Conservation (phyloP, 2,888 invertebrate genomes). For the Heliconius charithonia region DNA sequence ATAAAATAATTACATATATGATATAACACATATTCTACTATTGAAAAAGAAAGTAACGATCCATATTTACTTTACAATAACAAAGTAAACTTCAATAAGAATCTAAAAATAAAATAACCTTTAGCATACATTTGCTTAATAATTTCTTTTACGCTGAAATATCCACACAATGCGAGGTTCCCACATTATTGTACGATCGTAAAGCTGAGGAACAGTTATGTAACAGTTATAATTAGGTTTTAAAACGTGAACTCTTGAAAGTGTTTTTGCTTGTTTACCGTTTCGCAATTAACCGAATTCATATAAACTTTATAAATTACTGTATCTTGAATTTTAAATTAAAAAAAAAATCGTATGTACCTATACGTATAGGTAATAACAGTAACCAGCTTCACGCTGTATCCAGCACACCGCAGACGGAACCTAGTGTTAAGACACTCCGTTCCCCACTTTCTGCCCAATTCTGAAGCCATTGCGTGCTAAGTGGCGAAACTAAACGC, state of each 20-base stretch:
- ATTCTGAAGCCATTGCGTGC: too few species aligned
- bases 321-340: not conserved
- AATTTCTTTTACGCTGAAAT: slow-evolving; percentile 24
- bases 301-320: not conserved
- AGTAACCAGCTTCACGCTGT: too few species aligned
- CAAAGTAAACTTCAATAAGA: not conserved
- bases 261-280: slow-evolving; percentile 34
- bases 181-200: slow-evolving; percentile 19
- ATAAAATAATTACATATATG: not conserved
- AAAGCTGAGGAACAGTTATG: slow-evolving; percentile 36
- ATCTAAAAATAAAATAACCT: slow-evolving; percentile 10
- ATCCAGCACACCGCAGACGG: too few species aligned
- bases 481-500: too few species aligned
- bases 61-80: not conserved
- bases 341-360: too few species aligned
- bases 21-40: not conserved
- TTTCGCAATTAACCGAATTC: slow-evolving; percentile 35
- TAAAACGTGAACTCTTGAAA: slow-evolving; percentile 24
- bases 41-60: not conserved
- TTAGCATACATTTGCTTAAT: slow-evolving; percentile 23
- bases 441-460: too few species aligned
- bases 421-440: too few species aligned
- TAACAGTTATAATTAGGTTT: slow-evolving; percentile 36
- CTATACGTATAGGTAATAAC: too few species aligned
- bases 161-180: slow-evolving; percentile 24